These are phyloP conservation scores for Adoxophyes honmai DNA, from an alignment of 1,140 invertebrate species.

Conservation along the genomic window DNA sequence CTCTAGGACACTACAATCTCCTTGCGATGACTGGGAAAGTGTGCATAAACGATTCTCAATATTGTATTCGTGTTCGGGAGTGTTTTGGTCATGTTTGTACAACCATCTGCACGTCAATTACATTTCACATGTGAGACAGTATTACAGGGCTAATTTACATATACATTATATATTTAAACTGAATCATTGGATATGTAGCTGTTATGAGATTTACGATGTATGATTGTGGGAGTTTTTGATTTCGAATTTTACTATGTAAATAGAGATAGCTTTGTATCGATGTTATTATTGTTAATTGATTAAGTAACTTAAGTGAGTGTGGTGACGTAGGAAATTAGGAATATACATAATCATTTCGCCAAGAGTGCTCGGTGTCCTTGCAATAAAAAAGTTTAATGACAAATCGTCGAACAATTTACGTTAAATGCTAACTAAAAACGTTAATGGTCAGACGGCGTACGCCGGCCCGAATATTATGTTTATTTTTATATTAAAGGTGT, in stretches of 20 bases:
- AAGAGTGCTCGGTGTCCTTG: not conserved
- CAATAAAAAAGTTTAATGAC: too few species aligned
- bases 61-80: slow-evolving; percentile 31
- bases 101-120: slow-evolving; percentile 58
- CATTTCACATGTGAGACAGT: slow-evolving; percentile 61
- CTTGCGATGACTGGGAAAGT: slow-evolving; percentile 23
- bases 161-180: slow-evolving; percentile 14
- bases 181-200: not conserved
- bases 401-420: too few species aligned
- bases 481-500: too few species aligned
- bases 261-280: slow-evolving; percentile 50
- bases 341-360: slow-evolving; percentile 5
- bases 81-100: slow-evolving; percentile 20
- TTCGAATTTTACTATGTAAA: slow-evolving; percentile 42
- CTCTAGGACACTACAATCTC: slow-evolving; percentile 58
- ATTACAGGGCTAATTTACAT: slow-evolving; percentile 62
- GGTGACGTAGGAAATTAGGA: not conserved
- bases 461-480: too few species aligned
- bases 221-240: slow-evolving; percentile 23
- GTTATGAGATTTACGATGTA: not conserved
- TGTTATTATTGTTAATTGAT: slow-evolving; percentile 31
- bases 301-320: slow-evolving; percentile 2
- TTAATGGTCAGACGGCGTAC: too few species aligned
- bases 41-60: slow-evolving; percentile 37
- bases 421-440: too few species aligned